Evolutionary conservation across 2,888 invertebrate species (phyloP).

Genomic region (Drosophila emarginata): DNA sequence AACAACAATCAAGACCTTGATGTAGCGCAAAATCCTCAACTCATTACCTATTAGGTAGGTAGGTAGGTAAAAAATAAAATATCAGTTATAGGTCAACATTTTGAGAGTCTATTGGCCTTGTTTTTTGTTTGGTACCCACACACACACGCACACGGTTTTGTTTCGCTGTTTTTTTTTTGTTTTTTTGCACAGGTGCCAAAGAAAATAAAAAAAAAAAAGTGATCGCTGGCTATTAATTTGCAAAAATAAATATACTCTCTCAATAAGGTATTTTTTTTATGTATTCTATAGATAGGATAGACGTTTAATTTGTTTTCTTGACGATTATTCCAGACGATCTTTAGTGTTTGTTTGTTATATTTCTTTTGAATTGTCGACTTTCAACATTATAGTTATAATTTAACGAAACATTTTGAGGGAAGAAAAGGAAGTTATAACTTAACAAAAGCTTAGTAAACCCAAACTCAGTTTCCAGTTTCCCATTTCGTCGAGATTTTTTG

Average conservation of each 20-base stretch:
- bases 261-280: background rate
- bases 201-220: background rate
- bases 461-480: too few relatives aligned
- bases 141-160: constrained; percentile 11
- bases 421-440: too few relatives aligned
- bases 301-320: too few relatives aligned
- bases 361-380: too few relatives aligned
- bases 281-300: background rate
- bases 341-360: too few relatives aligned
- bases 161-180: constrained; percentile 6
- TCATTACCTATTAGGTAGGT: constrained; percentile 21
- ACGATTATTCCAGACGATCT: too few relatives aligned
- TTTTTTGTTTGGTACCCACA: constrained; percentile 34
- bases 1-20: constrained; percentile 59
- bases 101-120: constrained; percentile 66
- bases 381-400: too few relatives aligned
- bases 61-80: constrained; percentile 11
- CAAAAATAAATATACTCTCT: background rate
- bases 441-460: too few relatives aligned
- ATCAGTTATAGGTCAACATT: constrained; percentile 68
- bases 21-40: constrained; percentile 33
- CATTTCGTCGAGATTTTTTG: too few relatives aligned
- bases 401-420: too few relatives aligned
- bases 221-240: background rate
- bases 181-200: background rate